Base-by-base conservation (phyloP, 2,797 vertebrate species). In the Eulemur albifrons region DNA sequence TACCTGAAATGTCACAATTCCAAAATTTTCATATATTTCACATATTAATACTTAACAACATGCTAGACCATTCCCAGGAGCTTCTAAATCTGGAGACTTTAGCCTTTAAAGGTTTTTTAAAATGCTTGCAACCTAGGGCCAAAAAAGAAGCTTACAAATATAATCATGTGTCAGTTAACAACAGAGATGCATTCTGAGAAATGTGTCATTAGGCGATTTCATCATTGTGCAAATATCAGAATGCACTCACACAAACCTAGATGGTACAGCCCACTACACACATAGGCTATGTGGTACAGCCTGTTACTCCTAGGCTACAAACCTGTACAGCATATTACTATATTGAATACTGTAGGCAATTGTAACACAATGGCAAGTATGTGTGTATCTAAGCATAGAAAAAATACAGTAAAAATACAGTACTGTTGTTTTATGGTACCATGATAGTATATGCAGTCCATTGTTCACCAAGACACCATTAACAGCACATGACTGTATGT, bases 21-120 rank as follows among this genome's bases (percentile, higher is more conserved):
- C 11, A 84, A 92, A 61, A 65, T 89, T 80, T 92, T 20, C 14
- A 59, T 88, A 79, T 88, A 59, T 80, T 92, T 20, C 14, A 59
- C 84, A 79, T 88, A 59, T 94, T 76, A 23, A 35, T 86, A 72
- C 65, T 82, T 93, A 86, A 94, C 40, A 91, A 70, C 61, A 93
- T 86, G 38, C 32, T 94, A 40, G 30, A 91, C 14, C 32, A 63
- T 69, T n/a, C n/a, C 11, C 83, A 48, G 32, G 35, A 89, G 27
- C 7, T 84, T 48, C 48, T 76, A 90, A 93, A 79, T 67, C 25
- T 87, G 65, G 38, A 40, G 30, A 95, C 25, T 95, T 80, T 5
- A 61, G 45, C 7, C 17, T 86, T 91, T 91, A 88, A 32, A 70
- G 30, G 11, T 65, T 84, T 93, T 94, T 94, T 77, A 21, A 93